Base-by-base conservation (phyloP, 2,888 invertebrate species). In the Drosophila demipolita region DNA sequence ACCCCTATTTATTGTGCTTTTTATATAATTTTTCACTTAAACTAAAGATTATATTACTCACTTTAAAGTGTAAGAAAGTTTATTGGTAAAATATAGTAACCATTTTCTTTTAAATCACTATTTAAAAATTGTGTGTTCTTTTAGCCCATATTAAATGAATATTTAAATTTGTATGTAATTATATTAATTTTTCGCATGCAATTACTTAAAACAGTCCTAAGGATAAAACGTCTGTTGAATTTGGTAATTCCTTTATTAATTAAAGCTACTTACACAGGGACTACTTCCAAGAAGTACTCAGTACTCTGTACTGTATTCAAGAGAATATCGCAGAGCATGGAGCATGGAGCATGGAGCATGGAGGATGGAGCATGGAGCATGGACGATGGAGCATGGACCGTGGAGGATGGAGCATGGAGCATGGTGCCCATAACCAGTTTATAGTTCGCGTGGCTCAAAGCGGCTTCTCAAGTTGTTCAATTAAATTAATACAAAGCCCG, bases 401-500 rank as follows among this genome's bases (percentile, higher is more conserved):
- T 12, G 12, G 12, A 17, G 36, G 7, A 7, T 17, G 17, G 36
- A 38, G 3, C 38, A 0, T 38, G 38, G 17, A 26, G 15, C 6
- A 4, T 2, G 23, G 15, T 8, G 36, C 20, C 32, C 36, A 49
- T 12, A 38, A 12, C 36, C 60, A 36, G 36, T 20, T 57, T 8
- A n/a, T 12, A 36, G 32, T 40, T 26, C 20, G 52, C 66, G n/a
- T 12, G 12, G 54, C 53, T 32, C 40, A 49, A 40, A 49, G 48
- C 52, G 48, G 60, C 32, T 52, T 32, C 48, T 52, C 52, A 65
- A 45, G 71, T 81, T 84, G 89, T 89, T 84, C 85, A 77, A 89
- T 89, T 89, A 87, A 89, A 89, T 87, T 85, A 85, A 84, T 80
- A 85, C 85, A 87, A 89, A 80, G 85, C 77, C 67, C 69, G 63